A percentile compares a stretch with the other conserved stretches of the same genome.
These are phyloP conservation scores for Cheilosia urbana DNA, from an alignment of 2,888 invertebrate genomes.

Conservation along the genomic window DNA sequence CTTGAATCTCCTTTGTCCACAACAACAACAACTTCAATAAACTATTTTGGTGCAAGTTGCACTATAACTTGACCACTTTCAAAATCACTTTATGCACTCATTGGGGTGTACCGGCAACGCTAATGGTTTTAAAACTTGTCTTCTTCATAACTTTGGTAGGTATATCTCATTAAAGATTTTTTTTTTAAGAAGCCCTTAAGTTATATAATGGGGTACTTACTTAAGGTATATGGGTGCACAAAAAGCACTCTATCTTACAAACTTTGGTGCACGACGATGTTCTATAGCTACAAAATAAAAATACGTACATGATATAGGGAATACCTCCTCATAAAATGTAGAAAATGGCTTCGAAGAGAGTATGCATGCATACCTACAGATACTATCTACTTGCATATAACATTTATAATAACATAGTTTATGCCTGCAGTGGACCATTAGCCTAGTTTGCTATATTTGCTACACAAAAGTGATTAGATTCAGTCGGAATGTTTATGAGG, in stretches of 20 bases:
- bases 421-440: background rate
- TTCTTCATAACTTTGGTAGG: background rate
- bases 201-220: background rate
- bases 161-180: background rate
- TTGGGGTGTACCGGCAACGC: background rate
- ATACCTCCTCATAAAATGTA: background rate
- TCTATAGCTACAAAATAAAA: background rate
- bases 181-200: background rate
- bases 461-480: background rate
- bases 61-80: background rate
- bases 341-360: background rate
- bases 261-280: background rate
- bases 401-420: background rate
- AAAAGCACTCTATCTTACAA: background rate
- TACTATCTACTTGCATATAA: background rate
- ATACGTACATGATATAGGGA: background rate
- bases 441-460: constrained; percentile 6
- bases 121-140: background rate
- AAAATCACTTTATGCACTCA: background rate
- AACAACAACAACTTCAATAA: no score
- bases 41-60: no score
- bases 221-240: background rate
- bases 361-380: background rate
- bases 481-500: background rate
- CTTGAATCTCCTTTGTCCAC: no score